A percentile compares a stretch with the other conserved stretches of the same genome.
phyloP scores from a whole-genome alignment of 2,888 invertebrate genomes.

The Hedya salicella region DNA sequence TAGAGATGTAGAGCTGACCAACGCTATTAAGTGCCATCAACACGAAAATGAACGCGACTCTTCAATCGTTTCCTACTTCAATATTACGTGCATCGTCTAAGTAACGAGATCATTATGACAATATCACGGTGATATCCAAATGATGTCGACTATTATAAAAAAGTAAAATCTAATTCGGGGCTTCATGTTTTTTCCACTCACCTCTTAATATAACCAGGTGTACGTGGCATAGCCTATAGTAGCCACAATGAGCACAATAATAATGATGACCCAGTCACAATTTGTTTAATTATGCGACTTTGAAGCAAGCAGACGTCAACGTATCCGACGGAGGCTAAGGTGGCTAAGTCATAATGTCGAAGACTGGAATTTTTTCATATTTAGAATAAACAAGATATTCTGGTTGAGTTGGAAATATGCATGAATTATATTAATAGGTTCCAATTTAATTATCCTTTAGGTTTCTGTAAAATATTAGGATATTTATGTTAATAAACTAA shows the following conservation, averaged over 20 bases:
- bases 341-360: background rate
- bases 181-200: too few species aligned
- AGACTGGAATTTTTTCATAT: background rate
- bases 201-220: too few species aligned
- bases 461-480: background rate
- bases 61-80: too few species aligned
- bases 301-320: background rate
- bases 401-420: background rate
- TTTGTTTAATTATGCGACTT: constrained; percentile 1
- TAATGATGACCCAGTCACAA: background rate
- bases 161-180: too few species aligned
- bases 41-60: too few species aligned
- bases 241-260: background rate
- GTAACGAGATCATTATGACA: too few species aligned
- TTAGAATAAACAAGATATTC: background rate
- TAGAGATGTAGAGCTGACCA: too few species aligned
- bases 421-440: background rate
- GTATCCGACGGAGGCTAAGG: background rate
- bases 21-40: too few species aligned
- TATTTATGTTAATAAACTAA: background rate
- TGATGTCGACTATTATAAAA: too few species aligned
- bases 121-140: too few species aligned
- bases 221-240: too few species aligned
- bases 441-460: background rate
- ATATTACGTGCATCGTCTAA: too few species aligned